Percentiles rank a stretch among this genome's conserved stretches.
Evolutionary conservation across 1,140 invertebrate genomes (phyloP).

Genomic region (Portunus trituberculatus): DNA sequence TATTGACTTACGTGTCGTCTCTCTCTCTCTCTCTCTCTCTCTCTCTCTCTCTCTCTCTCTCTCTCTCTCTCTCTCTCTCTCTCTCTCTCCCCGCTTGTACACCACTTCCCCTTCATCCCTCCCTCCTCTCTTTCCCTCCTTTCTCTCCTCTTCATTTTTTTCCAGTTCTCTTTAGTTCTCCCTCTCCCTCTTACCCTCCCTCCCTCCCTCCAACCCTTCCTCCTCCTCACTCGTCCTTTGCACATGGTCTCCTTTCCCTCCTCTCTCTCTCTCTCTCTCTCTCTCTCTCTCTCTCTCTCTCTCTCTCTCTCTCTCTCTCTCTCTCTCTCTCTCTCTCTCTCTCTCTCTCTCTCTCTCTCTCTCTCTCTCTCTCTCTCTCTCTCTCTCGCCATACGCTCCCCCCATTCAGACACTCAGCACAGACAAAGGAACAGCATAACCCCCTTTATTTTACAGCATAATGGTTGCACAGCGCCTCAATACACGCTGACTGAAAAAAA

Average conservation of each 20-base stretch:
- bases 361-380: not conserved
- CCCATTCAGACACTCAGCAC: not conserved
- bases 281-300: not conserved
- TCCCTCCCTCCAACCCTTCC: not conserved
- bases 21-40: constrained; percentile 24
- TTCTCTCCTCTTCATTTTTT: not conserved
- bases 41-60: constrained; percentile 35
- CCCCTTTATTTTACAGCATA: constrained; percentile 25
- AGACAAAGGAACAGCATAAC: not conserved
- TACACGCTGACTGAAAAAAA: not conserved
- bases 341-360: not conserved
- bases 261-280: not conserved
- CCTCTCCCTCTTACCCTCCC: not conserved
- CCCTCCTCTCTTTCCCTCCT: not conserved
- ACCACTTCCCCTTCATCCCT: not conserved
- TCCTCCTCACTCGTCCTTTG: not conserved
- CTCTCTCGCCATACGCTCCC: not conserved
- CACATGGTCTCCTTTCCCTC: not conserved
- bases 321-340: not conserved
- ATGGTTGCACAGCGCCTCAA: constrained; percentile 14
- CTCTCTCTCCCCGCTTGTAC: not conserved
- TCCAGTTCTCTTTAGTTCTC: not conserved
- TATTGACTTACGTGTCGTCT: no score
- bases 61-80: constrained; percentile 27
- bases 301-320: not conserved